Conservation (phyloP, 2,113 vertebrate genomes). For the Plotosus lineatus region DNA sequence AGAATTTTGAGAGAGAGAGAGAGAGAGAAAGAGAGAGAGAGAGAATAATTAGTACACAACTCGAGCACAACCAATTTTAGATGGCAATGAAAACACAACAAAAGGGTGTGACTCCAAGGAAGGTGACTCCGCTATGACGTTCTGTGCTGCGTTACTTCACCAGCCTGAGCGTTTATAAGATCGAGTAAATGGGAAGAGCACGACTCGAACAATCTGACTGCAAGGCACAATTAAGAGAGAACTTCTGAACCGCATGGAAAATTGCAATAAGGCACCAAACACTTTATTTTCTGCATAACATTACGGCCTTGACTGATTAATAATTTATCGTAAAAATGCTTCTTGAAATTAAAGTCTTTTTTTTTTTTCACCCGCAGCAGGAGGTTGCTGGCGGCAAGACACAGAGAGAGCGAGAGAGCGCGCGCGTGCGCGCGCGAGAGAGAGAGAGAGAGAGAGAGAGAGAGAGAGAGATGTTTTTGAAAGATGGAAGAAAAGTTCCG, state of each 20-base stretch:
- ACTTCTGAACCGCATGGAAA: slow-evolving; percentile 55
- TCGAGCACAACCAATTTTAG: slow-evolving; percentile 18
- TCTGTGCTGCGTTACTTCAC: slow-evolving; percentile 18
- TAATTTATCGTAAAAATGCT: slow-evolving; percentile 60
- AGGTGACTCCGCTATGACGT: slow-evolving; percentile 30
- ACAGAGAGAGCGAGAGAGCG: background rate
- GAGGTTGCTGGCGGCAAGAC: slow-evolving; percentile 4
- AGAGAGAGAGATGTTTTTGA: slow-evolving; percentile 39
- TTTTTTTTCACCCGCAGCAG: slow-evolving; percentile 14
- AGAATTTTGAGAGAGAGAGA: too few relatives aligned
- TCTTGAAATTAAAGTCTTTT: slow-evolving; percentile 55
- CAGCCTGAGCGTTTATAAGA: slow-evolving; percentile 23
- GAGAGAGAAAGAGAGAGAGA: background rate
- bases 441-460: background rate
- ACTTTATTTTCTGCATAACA: slow-evolving; percentile 61
- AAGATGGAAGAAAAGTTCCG: slow-evolving; percentile 44
- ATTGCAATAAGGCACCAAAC: slow-evolving; percentile 59
- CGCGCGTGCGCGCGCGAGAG: background rate
- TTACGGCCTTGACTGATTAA: slow-evolving; percentile 58
- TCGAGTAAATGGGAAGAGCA: slow-evolving; percentile 22
- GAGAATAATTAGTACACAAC: slow-evolving; percentile 45
- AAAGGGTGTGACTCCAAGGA: slow-evolving; percentile 7
- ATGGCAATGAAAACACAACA: slow-evolving; percentile 18
- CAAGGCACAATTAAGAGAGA: slow-evolving; percentile 60
- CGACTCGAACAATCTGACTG: slow-evolving; percentile 42